Evolutionary conservation across 2,113 vertebrate genomes (phyloP).

Genomic region (Chrysochloris asiatica): DNA sequence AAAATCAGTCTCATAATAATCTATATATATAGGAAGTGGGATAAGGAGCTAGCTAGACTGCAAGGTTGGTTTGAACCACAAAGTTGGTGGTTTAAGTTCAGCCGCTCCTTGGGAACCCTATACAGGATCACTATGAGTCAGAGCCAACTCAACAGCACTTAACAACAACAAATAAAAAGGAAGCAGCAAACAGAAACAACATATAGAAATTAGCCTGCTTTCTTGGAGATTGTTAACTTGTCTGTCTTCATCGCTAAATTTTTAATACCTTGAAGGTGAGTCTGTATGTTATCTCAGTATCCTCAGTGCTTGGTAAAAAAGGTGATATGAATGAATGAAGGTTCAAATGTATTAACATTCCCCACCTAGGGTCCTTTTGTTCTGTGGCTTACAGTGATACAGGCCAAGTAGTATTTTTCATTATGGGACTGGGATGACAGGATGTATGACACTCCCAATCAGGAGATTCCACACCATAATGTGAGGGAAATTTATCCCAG

Average conservation of each 20-base stretch:
- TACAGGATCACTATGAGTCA: no score
- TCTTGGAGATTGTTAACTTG: background rate
- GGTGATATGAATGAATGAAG: background rate
- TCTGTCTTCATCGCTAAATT: background rate
- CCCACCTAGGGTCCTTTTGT: background rate
- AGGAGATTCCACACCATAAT: background rate
- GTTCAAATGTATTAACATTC: no score
- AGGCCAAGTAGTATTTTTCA: background rate
- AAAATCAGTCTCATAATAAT: constrained; percentile 2
- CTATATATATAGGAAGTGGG: background rate
- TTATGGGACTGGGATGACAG: background rate
- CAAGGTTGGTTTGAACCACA: no score
- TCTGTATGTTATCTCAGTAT: background rate
- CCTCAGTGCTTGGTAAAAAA: background rate
- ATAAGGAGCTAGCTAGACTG: no score
- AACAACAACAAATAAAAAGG: no score
- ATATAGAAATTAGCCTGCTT: background rate
- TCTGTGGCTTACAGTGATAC: background rate
- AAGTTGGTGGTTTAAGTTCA: no score
- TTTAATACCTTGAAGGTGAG: background rate
- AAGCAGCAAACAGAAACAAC: background rate
- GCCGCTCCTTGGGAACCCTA: background rate
- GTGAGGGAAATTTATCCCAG: background rate
- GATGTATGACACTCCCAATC: background rate
- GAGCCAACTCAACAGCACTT: no score